phyloP scores from a whole-genome alignment of 2,113 vertebrate species.

The Opisthocomus hoazin region DNA sequence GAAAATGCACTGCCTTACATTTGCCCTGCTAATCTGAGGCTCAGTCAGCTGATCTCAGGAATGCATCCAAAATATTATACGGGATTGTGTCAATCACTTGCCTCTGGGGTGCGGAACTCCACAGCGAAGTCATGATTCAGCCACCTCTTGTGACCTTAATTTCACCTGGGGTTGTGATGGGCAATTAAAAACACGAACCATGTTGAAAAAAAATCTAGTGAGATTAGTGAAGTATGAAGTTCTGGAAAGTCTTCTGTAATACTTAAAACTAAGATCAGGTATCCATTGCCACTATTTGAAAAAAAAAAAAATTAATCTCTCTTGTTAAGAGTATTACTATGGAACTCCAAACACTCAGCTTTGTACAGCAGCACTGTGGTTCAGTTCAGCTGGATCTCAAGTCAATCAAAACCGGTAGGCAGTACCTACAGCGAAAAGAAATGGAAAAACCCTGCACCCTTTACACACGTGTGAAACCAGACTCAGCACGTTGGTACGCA shows the following conservation, averaged over 20 bases:
- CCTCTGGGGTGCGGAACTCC: neutral
- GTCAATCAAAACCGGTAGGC: neutral
- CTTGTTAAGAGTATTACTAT: neutral
- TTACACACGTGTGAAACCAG: rapidly evolving
- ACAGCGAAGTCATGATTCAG: neutral
- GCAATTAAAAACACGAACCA: neutral
- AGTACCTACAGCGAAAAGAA: neutral
- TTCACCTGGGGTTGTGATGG: neutral
- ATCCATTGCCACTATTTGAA: neutral
- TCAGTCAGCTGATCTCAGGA: neutral
- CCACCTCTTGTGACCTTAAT: neutral
- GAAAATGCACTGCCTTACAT: neutral
- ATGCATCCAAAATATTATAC: neutral
- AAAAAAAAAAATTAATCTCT: neutral
- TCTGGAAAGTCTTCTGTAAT: neutral
- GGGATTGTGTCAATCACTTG: neutral
- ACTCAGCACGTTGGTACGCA: rapidly evolving
- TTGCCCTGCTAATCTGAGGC: neutral
- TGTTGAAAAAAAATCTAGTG: neutral
- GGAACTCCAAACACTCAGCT: neutral
- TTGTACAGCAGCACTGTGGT: neutral
- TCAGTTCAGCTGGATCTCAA: neutral
- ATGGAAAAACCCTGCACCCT: rapidly evolving
- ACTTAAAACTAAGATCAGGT: neutral
- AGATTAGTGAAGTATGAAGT: neutral